These are phyloP conservation scores for Anoplolepis gracilipes DNA, from an alignment of 1,140 invertebrate genomes.

Conservation along the genomic window DNA sequence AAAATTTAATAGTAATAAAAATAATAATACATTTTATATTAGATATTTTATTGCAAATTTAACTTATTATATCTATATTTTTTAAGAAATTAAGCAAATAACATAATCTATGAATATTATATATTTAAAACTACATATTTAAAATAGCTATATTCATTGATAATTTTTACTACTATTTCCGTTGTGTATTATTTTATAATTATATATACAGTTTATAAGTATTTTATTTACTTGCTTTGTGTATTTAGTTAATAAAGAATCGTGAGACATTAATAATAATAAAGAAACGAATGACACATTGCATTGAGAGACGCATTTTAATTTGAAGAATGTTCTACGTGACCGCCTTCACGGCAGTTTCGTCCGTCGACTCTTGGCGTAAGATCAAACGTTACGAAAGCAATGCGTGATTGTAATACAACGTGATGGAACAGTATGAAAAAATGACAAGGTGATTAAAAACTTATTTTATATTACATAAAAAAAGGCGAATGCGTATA, in stretches of 20 bases:
- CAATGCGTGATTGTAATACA: conserved; percentile 33
- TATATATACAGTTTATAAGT: neutral
- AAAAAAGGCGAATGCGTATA: neutral
- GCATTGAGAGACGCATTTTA: conserved; percentile 59
- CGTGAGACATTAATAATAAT: too few relatives aligned
- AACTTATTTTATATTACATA: conserved; percentile 4
- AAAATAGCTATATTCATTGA: neutral
- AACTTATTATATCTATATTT: neutral
- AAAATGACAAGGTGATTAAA: conserved; percentile 29
- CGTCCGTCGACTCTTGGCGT: conserved; percentile 9
- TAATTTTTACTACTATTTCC: neutral
- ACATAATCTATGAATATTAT: neutral
- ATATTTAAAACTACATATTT: too few relatives aligned
- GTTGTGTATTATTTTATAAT: neutral
- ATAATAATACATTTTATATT: neutral
- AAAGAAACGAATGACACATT: conserved; percentile 56
- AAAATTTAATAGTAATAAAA: neutral
- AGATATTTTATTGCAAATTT: neutral
- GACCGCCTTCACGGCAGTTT: conserved; percentile 60
- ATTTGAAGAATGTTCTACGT: conserved; percentile 58
- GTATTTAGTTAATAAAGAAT: conserved; percentile 36
- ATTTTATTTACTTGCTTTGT: neutral
- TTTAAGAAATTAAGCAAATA: neutral
- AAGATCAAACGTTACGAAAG: conserved; percentile 27
- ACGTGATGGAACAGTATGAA: neutral